Base-by-base conservation (phyloP, 2,888 invertebrate genomes). In the Netelia fuscicornis region DNA sequence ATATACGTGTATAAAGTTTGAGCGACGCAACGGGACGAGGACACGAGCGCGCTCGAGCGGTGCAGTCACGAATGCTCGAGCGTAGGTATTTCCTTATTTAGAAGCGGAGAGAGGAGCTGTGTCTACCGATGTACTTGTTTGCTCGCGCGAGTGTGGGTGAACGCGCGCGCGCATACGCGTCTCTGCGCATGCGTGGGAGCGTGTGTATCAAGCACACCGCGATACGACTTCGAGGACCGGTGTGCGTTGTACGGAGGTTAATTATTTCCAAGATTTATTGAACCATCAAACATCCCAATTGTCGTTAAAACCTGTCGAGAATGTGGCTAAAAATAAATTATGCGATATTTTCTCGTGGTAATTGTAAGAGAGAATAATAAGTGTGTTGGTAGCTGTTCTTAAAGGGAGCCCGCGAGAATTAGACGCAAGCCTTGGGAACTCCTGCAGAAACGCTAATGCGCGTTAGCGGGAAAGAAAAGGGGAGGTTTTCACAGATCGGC, bases 41-140 rank as follows among this genome's bases (percentile, higher is more conserved):
- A 81, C 70, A 62, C 67, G 62, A 74, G 62, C 68, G 81, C 71
- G 77, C 68, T 67, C 83, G 75, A 81, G 71, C 81, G 84, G 83
- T 72, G 85, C 84, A 88, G 86, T 82, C 79, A 71, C 81, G 78
- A 82, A 77, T 54, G 87, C 80, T 85, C 87, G 84, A 83, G 89
- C 89, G 89, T 89, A 89, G 90, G 88, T 89, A 90, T 90, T 91
- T 90, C 91, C 91, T 91, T 91, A 91, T 91, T 91, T 91, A 91
- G 91, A 90, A 89, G 75, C 84, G 82, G 65, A 56, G 81, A 83
- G 83, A 83, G 83, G 83, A 87, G 86, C 82, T 30, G 48, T 48
- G 83, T 70, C 64, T 20, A 30, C 60, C 56, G 42, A 8, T 54
- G 52, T 23, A 11, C 20, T 25, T 56, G 17, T 56, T 5, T 37